These are phyloP conservation scores for Gonioctena quinquepunctata DNA, from an alignment of 1,140 invertebrate genomes.

Conservation along the genomic window DNA sequence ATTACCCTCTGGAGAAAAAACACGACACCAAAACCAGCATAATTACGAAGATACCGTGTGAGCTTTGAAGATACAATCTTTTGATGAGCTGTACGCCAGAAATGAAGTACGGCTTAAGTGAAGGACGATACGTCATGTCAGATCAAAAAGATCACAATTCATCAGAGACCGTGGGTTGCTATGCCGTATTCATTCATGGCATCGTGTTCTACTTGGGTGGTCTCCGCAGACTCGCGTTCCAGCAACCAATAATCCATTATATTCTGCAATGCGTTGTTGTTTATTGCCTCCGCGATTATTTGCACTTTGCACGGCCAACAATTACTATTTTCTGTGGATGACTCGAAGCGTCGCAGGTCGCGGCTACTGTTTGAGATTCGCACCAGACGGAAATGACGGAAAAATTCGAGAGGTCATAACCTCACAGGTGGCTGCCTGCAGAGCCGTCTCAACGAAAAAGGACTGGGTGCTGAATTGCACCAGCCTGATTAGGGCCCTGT, in stretches of 20 bases:
- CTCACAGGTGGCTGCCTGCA: too few relatives aligned
- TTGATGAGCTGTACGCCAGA: conserved; percentile 17
- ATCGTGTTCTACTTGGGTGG: conserved; percentile 45
- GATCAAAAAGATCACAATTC: conserved; percentile 47
- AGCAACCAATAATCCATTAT: conserved; percentile 14
- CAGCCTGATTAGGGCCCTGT: too few relatives aligned
- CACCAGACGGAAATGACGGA: background rate
- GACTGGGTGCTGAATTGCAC: too few relatives aligned
- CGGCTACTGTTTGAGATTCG: background rate
- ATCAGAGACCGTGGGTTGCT: conserved; percentile 47
- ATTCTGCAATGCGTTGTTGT: conserved; percentile 2
- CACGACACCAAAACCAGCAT: conserved; percentile 5
- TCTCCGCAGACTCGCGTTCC: conserved; percentile 36
- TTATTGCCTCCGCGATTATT: conserved; percentile 7
- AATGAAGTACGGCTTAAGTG: conserved; percentile 21
- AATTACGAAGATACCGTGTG: conserved; percentile 14
- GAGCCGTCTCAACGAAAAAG: too few relatives aligned
- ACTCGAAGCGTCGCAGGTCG: background rate
- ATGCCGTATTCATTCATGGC: conserved; percentile 47
- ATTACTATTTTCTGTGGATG: background rate
- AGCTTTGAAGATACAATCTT: conserved; percentile 25
- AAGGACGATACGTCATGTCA: conserved; percentile 41
- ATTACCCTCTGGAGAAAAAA: background rate
- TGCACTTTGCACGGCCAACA: background rate
- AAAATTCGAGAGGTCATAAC: too few relatives aligned